Evolutionary conservation across 1,140 invertebrate genomes (phyloP).

Genomic region (Metopolophium dirhodum): DNA sequence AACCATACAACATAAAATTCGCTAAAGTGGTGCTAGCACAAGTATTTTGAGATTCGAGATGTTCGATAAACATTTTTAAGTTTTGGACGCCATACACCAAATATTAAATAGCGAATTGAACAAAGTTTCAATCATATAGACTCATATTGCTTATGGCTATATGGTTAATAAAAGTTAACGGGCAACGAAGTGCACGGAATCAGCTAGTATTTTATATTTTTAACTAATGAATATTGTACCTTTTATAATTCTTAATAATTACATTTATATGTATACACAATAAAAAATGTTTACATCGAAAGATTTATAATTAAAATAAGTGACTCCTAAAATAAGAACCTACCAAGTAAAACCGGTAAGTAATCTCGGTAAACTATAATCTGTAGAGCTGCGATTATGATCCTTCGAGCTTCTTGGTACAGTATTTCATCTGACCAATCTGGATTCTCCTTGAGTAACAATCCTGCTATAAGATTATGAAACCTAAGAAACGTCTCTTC

Average conservation of each 20-base stretch:
- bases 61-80: too few relatives aligned
- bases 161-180: too few relatives aligned
- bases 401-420: conserved; percentile 4
- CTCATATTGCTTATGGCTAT: too few relatives aligned
- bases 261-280: background rate
- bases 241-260: background rate
- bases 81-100: too few relatives aligned
- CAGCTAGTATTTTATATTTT: background rate
- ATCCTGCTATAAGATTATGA: background rate
- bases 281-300: too few relatives aligned
- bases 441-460: background rate
- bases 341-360: background rate
- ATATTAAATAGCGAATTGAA: too few relatives aligned
- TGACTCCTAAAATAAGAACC: background rate
- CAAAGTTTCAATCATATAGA: too few relatives aligned
- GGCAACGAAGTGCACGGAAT: too few relatives aligned
- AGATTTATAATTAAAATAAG: background rate
- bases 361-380: background rate
- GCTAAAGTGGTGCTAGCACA: too few relatives aligned
- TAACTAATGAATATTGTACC: background rate
- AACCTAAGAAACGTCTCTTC: background rate
- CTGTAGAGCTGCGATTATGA: background rate
- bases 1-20: too few relatives aligned
- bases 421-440: background rate
- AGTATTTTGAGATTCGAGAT: too few relatives aligned